These are phyloP conservation scores for Drosophila pegasa DNA, from an alignment of 2,888 invertebrate species.

Conservation along the genomic window DNA sequence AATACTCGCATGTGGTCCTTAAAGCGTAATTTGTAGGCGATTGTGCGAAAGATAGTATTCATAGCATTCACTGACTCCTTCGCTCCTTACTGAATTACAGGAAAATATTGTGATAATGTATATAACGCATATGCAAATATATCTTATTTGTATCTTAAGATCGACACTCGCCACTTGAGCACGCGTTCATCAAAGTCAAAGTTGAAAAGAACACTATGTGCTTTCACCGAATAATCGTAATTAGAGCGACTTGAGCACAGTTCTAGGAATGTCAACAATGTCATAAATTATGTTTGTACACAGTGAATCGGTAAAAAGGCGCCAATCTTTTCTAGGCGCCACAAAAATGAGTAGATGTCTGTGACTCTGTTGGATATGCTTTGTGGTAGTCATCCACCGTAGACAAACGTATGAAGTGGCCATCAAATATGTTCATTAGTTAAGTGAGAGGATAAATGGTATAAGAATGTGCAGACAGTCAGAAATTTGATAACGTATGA, in stretches of 20 bases:
- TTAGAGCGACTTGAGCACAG: conserved; percentile 67
- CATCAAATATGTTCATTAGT: conserved; percentile 53
- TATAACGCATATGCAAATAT: background rate
- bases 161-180: conserved; percentile 18
- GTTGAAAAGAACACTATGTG: conserved; percentile 40
- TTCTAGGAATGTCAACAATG: conserved; percentile 5
- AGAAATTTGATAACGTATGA: background rate
- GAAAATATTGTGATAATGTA: background rate
- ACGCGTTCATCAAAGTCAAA: conserved; percentile 14
- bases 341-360: conserved; percentile 58
- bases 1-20: too few relatives aligned
- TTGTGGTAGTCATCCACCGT: conserved; percentile 19
- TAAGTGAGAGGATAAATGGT: conserved; percentile 15
- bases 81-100: too few relatives aligned
- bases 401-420: conserved; percentile 44
- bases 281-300: conserved; percentile 32
- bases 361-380: conserved; percentile 36
- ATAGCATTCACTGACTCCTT: too few relatives aligned
- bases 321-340: conserved; percentile 65
- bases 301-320: conserved; percentile 57
- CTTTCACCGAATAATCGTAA: conserved; percentile 61
- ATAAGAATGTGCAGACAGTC: conserved; percentile 6
- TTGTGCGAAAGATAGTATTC: background rate
- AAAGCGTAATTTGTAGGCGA: too few relatives aligned
- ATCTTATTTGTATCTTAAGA: background rate